A percentile compares a stretch with the other conserved stretches of the same genome.
Evolutionary conservation across 1,140 invertebrate genomes (phyloP).

Genomic region (Penaeus indicus): DNA sequence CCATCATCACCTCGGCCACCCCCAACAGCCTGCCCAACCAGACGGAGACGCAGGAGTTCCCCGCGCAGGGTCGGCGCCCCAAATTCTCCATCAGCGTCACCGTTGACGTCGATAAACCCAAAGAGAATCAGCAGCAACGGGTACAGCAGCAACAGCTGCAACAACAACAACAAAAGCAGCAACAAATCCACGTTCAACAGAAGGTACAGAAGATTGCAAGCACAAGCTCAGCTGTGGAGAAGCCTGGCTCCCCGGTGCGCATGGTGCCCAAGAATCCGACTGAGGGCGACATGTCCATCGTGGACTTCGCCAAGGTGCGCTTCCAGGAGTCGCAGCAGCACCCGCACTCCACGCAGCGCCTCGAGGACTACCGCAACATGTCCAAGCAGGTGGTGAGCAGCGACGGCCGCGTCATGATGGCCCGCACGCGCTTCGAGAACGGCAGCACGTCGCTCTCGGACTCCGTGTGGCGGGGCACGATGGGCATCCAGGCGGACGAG

Average conservation of each 20-base stretch:
- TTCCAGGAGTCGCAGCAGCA: conserved; percentile 76
- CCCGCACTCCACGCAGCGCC: conserved; percentile 72
- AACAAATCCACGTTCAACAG: conserved; percentile 1
- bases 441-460: conserved; percentile 59
- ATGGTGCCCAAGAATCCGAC: conserved; percentile 63
- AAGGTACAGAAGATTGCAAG: conserved; percentile 28
- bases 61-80: conserved; percentile 26
- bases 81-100: conserved; percentile 66
- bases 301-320: conserved; percentile 78
- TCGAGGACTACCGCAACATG: conserved; percentile 74
- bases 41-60: conserved; percentile 23
- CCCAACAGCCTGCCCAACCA: conserved; percentile 23
- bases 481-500: conserved; percentile 69
- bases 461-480: conserved; percentile 66
- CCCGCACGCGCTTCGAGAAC: conserved; percentile 68
- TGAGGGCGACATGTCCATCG: conserved; percentile 75
- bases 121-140: conserved; percentile 41
- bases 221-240: conserved; percentile 42
- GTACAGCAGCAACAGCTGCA: conserved; percentile 27
- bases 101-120: conserved; percentile 66
- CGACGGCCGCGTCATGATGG: conserved; percentile 68
- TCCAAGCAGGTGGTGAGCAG: conserved; percentile 70
- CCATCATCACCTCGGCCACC: conserved; percentile 44
- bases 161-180: neutral
- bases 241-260: neutral